phyloP scores from a whole-genome alignment of 2,113 vertebrate genomes.

The Pelecanoides urinatrix region DNA sequence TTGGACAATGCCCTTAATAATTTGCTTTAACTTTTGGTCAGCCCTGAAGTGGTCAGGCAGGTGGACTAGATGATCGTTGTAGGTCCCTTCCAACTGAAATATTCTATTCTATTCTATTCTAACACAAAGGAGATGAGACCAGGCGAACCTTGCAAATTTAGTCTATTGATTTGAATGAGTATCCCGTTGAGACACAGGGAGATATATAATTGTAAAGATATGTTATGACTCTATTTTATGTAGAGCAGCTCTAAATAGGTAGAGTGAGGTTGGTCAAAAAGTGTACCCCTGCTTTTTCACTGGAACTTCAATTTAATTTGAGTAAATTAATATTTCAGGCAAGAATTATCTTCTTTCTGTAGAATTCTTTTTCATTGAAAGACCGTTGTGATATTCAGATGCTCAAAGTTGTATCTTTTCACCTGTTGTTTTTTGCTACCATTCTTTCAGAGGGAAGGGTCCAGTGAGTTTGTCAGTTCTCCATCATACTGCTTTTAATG shows the following conservation, averaged over 20 bases:
- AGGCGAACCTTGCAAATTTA: neutral
- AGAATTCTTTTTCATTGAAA: neutral
- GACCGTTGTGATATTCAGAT: neutral
- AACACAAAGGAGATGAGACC: neutral
- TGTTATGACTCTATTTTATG: neutral
- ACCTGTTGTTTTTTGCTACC: no score
- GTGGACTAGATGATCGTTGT: neutral
- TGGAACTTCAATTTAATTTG: neutral
- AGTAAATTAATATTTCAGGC: neutral
- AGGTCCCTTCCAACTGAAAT: neutral
- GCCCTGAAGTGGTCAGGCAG: neutral
- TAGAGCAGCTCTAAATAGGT: neutral
- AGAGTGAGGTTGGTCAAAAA: neutral
- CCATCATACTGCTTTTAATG: neutral
- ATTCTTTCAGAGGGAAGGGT: neutral
- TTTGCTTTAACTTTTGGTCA: neutral
- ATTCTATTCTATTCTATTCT: neutral
- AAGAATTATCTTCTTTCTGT: neutral
- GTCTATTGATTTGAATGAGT: neutral
- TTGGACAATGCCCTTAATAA: neutral
- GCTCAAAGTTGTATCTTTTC: neutral
- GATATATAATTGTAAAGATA: neutral
- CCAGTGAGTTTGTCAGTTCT: neutral
- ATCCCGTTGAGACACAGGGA: neutral
- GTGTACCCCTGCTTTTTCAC: neutral